A percentile compares a stretch with the other conserved stretches of the same genome.
These are phyloP conservation scores for Caenorhabditis sinica DNA, from an alignment of 2,888 invertebrate species.

Conservation along the genomic window DNA sequence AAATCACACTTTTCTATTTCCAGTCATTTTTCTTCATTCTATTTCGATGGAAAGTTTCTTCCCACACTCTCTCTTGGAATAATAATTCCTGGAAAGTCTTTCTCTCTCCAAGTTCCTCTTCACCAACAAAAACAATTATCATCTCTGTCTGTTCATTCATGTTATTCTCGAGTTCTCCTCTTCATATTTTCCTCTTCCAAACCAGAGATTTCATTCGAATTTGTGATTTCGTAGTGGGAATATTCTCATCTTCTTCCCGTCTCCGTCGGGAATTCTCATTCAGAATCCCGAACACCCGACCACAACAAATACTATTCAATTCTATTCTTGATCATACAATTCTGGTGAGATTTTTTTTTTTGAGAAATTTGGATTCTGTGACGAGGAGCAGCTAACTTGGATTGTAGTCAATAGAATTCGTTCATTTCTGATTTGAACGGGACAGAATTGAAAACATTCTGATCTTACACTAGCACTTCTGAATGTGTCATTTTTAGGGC, in stretches of 20 bases:
- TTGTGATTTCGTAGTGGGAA: conserved; percentile 15
- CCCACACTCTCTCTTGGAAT: background rate
- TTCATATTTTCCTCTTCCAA: conserved; percentile 2
- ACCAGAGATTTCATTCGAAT: conserved; percentile 17
- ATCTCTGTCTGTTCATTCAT: conserved; percentile 23
- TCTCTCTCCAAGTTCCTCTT: background rate
- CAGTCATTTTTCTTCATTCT: background rate
- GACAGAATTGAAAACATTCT: background rate
- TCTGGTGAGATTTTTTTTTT: background rate
- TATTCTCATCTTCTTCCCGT: background rate
- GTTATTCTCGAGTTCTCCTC: conserved; percentile 24
- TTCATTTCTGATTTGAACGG: background rate
- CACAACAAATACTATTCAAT: background rate
- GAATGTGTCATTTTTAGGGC: conserved; percentile 4
- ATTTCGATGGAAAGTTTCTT: background rate
- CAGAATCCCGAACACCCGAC: background rate
- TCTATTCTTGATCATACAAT: conserved; percentile 37
- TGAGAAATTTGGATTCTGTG: background rate
- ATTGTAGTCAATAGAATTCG: background rate
- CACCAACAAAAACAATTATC: conserved; percentile 38
- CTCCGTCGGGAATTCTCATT: background rate
- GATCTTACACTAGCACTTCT: background rate
- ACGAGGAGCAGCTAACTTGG: background rate
- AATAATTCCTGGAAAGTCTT: background rate
- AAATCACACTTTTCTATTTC: background rate